These are phyloP conservation scores for Byasa hedistus DNA, from an alignment of 2,888 invertebrate genomes.

Conservation along the genomic window DNA sequence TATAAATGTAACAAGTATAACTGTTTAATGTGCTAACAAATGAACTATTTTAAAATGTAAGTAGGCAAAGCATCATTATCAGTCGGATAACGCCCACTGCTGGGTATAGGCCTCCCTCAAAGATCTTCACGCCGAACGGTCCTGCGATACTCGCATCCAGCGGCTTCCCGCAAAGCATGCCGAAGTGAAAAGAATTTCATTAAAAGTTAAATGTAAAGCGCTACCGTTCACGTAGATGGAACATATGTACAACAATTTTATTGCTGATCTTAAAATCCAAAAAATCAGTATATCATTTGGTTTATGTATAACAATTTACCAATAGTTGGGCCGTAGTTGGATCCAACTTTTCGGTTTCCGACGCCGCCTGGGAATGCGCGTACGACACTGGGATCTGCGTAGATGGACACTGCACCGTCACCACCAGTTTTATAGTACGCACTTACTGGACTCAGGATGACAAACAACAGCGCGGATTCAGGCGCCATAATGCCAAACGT, in stretches of 20 bases:
- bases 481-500: slow-evolving; percentile 94
- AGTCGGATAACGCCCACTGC: too few relatives aligned
- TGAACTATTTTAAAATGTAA: not conserved
- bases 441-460: slow-evolving; percentile 95
- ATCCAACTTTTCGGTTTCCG: slow-evolving; percentile 97
- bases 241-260: not conserved
- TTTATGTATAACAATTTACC: slow-evolving; percentile 51
- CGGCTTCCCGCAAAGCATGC: too few relatives aligned
- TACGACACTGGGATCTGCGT: slow-evolving; percentile 94
- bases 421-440: slow-evolving; percentile 89
- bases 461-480: slow-evolving; percentile 93
- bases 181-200: not conserved
- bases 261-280: not conserved
- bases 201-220: not conserved
- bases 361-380: slow-evolving; percentile 96
- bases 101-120: too few relatives aligned
- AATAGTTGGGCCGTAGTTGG: slow-evolving; percentile 94
- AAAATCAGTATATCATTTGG: not conserved
- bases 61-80: not conserved
- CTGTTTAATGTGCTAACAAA: too few relatives aligned
- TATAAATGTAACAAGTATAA: not conserved
- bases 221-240: not conserved
- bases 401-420: slow-evolving; percentile 87
- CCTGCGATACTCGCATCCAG: too few relatives aligned
- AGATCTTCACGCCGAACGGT: too few relatives aligned